Evolutionary conservation across 1,140 invertebrate species (phyloP), one percentile per base, ranked within the genome.

Genomic region (Rhyacophila brunnea): DNA sequence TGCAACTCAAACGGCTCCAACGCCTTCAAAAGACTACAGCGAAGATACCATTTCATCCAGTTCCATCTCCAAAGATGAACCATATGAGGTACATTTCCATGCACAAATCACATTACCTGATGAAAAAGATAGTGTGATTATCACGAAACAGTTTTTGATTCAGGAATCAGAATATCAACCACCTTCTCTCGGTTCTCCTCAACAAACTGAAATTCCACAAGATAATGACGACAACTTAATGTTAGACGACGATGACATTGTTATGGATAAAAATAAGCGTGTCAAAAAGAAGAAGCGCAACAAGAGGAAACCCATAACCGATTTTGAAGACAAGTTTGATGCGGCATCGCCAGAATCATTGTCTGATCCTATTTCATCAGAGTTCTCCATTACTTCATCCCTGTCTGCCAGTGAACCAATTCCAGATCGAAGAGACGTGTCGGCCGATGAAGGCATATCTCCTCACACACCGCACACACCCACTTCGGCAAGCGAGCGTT

Each of bases 81-180:
- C 82, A 2, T 86, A 83, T 58, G 83, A 86, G 70, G 71, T 86
- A 5, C 82, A 85, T 61, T 77, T 86, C 17, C 70, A 80, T 66
- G 81, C 84, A n/a, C 77, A 80, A 60, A 77, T 86, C 34, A 79
- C 78, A 14, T 78, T 86, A 61, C 83, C 83, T 0, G 78, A 83
- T 36, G 71, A 66, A 1, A 75, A 74, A 40, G 66, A 56, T 40
- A 19, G 46, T 44, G 19, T 62, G 49, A 11, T 45, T 50, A 58
- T 66, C 46, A 53, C 49, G 28, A 42, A 65, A 54, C 52, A 58
- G 38, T 64, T 54, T 46, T 55, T 65, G 14, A 40, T 62, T 3
- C 38, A 62, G 23, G 64, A 65, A 56, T 36, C 38, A 17, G 51
- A 53, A 20, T 35, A 51, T 42, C 52, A 54, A 34, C 43, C 53